Conservation (phyloP, 1,140 invertebrate species). For the Macrostomum lignano region DNA sequence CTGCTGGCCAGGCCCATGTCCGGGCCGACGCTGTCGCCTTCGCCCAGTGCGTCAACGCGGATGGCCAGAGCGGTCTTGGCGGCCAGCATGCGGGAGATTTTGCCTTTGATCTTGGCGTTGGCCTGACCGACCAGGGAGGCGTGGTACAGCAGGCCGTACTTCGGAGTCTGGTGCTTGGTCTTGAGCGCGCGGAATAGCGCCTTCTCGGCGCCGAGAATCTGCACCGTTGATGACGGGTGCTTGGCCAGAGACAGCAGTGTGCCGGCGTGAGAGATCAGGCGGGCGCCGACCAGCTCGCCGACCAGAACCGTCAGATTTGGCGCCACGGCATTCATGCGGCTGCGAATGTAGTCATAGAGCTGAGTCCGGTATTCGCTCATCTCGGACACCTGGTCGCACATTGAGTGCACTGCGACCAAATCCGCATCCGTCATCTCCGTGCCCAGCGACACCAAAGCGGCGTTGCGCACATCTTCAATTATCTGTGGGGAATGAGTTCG, state of each 20-base stretch:
- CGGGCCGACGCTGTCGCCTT: constrained; percentile 45
- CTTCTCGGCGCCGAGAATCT: constrained; percentile 92
- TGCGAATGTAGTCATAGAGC: constrained; percentile 60
- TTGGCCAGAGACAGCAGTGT: constrained; percentile 84
- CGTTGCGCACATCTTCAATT: constrained; percentile 70
- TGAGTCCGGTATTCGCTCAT: constrained; percentile 38
- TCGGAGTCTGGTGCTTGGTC: constrained; percentile 84
- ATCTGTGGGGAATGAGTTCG: too few relatives aligned
- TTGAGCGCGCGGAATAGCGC: constrained; percentile 83
- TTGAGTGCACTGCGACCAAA: constrained; percentile 55
- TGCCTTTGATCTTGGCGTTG: constrained; percentile 58
- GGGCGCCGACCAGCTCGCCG: constrained; percentile 74
- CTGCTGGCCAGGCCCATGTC: constrained; percentile 57
- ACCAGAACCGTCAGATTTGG: constrained; percentile 79
- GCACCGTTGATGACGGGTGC: constrained; percentile 83
- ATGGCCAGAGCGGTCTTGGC: constrained; percentile 72
- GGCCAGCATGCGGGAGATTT: constrained; percentile 70
- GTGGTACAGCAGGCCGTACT: constrained; percentile 95
- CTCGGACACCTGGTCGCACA: constrained; percentile 65
- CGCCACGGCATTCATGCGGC: constrained; percentile 84
- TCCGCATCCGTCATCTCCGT: constrained; percentile 90
- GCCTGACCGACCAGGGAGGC: constrained; percentile 63
- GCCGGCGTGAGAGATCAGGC: constrained; percentile 72
- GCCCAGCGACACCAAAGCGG: constrained; percentile 92
- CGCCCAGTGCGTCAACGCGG: constrained; percentile 66